Base-by-base conservation (phyloP, 2,888 invertebrate genomes). In the Phrixothrix hirtus region DNA sequence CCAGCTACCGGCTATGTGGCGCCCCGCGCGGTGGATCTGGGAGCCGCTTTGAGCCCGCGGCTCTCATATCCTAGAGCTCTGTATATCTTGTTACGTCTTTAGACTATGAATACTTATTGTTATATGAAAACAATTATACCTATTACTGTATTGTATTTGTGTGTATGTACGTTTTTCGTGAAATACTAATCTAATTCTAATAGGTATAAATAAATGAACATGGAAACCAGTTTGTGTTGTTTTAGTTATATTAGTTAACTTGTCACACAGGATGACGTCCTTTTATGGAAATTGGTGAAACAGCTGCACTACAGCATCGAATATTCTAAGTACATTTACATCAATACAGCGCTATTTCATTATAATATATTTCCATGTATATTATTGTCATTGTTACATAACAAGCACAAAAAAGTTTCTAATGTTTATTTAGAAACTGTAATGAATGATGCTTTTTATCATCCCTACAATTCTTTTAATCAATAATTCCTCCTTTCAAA, bases 101-200 rank as follows among this genome's bases (percentile, higher is more conserved):
- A 72, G 69, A 69, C 63, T 70, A 67, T 70, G 53, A 57, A 57
- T 60, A 58, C 52, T 60, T 67, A 66, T 69, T 68, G 68, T 68
- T 68, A 69, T 57, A 64, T 60, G 65, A 62, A 63, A 58, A 46
- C 46, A 55, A 56, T 47, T 52, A 52, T 52, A 52, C 51, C 44
- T 56, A 56, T 45, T 52, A 52, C 71, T 75, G 73, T 74, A 71
- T 71, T 74, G 73, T 73, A 74, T 74, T 73, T 74, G 68, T 72
- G 72, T 75, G 65, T 65, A 74, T 75, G 73, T 74, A 73, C 71
- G 70, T 75, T 74, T 59, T 72, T 71, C 68, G 71, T 73, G 74
- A 73, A 68, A 67, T 70, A 69, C 61, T 66, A 59, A 63, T 59
- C 55, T 64, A 59, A 59, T 61, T 50, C 55, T 55, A 54, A 61